Percentiles rank a stretch among this genome's conserved stretches.
phyloP scores from a whole-genome alignment of 1,140 invertebrate genomes.

The Hesperophylax magnus region DNA sequence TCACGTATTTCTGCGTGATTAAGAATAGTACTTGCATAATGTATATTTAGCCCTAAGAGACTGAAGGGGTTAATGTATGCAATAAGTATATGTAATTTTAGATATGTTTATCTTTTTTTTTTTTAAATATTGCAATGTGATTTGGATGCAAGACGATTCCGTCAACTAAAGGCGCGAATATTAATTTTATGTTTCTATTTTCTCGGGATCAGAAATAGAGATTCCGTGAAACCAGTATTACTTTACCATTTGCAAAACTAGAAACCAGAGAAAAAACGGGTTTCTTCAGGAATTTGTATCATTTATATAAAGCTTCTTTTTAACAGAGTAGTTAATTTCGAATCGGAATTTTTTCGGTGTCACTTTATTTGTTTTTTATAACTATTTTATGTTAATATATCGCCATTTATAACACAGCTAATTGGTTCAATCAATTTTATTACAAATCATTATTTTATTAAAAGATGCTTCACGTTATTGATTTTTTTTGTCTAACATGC shows the following conservation, averaged over 20 bases:
- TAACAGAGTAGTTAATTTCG: neutral
- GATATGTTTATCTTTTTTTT: no score
- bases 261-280: neutral
- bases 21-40: no score
- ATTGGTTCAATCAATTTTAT: constrained; percentile 37
- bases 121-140: no score
- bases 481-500: constrained; percentile 16
- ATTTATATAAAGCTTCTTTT: constrained; percentile 17
- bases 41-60: no score
- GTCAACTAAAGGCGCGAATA: neutral
- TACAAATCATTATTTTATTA: constrained; percentile 22
- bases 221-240: neutral
- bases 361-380: constrained; percentile 40
- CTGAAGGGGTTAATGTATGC: no score
- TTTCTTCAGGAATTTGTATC: constrained; percentile 16
- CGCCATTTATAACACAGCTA: constrained; percentile 32
- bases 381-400: constrained; percentile 40
- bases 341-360: constrained; percentile 31
- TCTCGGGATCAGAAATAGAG: neutral
- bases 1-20: no score
- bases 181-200: no score
- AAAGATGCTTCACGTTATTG: constrained; percentile 16
- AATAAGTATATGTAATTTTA: neutral
- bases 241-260: constrained; percentile 1
- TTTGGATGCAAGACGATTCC: neutral